These are phyloP conservation scores for Tenthredo scrophulariae DNA, from an alignment of 2,888 invertebrate species.

Conservation along the genomic window DNA sequence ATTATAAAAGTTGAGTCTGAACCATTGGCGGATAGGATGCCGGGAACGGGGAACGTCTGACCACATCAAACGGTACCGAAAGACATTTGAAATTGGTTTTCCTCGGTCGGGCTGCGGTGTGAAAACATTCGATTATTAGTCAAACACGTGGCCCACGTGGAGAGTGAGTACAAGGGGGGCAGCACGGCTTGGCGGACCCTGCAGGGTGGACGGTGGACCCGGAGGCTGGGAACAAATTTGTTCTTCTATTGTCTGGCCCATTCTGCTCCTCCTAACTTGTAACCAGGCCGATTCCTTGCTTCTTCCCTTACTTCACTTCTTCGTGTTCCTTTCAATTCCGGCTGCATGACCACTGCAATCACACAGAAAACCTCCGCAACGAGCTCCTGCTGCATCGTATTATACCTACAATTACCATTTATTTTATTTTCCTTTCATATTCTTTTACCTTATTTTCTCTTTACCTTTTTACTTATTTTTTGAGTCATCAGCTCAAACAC, in stretches of 20 bases:
- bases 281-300: slow-evolving; percentile 37
- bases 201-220: slow-evolving; percentile 32
- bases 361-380: slow-evolving; percentile 20
- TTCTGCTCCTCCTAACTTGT: slow-evolving; percentile 33
- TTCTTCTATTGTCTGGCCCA: slow-evolving; percentile 46
- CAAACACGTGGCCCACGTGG: slow-evolving; percentile 53
- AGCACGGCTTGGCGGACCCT: slow-evolving; percentile 54
- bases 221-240: slow-evolving; percentile 52
- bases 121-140: slow-evolving; percentile 54
- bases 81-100: slow-evolving; percentile 54
- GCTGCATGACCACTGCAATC: neutral
- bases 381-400: slow-evolving; percentile 14
- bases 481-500: slow-evolving; percentile 27
- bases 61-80: slow-evolving; percentile 53
- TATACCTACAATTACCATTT: slow-evolving; percentile 37
- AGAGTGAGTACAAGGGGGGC: slow-evolving; percentile 30
- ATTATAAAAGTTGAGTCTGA: slow-evolving; percentile 50
- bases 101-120: slow-evolving; percentile 52
- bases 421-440: neutral
- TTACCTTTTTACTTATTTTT: neutral
- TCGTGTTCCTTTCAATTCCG: slow-evolving; percentile 20
- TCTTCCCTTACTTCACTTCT: neutral
- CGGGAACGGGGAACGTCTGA: slow-evolving; percentile 37
- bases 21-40: slow-evolving; percentile 49
- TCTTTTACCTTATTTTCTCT: neutral